phyloP scores from a whole-genome alignment of 2,888 invertebrate genomes.

The Entomobrya proxima region DNA sequence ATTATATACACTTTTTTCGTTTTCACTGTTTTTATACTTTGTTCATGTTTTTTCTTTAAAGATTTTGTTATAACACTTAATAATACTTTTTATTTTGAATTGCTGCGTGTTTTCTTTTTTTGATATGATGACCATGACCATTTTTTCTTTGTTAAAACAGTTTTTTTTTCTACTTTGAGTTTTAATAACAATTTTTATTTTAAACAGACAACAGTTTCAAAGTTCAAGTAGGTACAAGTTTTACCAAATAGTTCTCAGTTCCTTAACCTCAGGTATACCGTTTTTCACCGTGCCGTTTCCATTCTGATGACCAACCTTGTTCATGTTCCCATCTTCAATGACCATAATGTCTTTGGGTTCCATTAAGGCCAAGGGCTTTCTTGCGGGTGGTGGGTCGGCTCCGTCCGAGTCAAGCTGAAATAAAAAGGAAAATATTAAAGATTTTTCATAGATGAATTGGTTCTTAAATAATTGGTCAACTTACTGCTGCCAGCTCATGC shows the following conservation, averaged over 20 bases:
- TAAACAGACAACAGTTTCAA: background rate
- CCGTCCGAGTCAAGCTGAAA: conserved; percentile 89
- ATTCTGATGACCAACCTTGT: conserved; percentile 42
- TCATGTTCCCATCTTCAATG: conserved; percentile 50
- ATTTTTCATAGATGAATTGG: background rate
- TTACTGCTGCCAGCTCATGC: conserved; percentile 90
- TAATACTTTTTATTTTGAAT: too few species aligned
- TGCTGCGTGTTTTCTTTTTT: too few species aligned
- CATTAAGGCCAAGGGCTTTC: background rate
- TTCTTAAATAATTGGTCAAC: conserved; percentile 74
- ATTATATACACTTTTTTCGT: too few species aligned
- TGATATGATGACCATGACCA: too few species aligned
- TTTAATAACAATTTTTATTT: background rate
- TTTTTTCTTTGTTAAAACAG: too few species aligned
- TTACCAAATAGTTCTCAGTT: conserved; percentile 58
- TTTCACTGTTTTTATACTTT: too few species aligned
- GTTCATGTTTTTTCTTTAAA: too few species aligned
- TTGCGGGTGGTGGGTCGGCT: conserved; percentile 80
- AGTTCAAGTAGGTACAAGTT: background rate
- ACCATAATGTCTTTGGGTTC: conserved; percentile 11
- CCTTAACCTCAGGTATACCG: conserved; percentile 50
- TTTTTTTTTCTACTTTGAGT: background rate
- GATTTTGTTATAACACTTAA: too few species aligned
- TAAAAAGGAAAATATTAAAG: background rate
- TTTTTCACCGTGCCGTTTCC: conserved; percentile 26